These are phyloP conservation scores for Busseola fusca DNA, from an alignment of 2,888 invertebrate species.

Conservation along the genomic window DNA sequence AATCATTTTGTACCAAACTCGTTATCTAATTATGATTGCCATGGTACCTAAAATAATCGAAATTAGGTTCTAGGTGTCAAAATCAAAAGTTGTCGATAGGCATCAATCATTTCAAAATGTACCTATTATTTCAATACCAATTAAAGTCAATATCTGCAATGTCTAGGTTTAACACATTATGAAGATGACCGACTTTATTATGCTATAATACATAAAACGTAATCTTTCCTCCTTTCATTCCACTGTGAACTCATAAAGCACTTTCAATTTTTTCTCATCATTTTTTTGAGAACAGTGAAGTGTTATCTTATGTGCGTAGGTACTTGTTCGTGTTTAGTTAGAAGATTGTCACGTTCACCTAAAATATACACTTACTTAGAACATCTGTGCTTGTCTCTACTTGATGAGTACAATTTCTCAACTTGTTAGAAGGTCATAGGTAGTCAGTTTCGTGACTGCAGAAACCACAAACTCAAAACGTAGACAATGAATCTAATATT, in stretches of 20 bases:
- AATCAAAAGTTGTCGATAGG: not conserved
- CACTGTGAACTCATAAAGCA: constrained; percentile 33
- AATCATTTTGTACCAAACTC: not conserved
- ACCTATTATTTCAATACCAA: constrained; percentile 7
- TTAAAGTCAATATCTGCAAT: constrained; percentile 2
- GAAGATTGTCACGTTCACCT: not conserved
- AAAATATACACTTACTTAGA: not conserved
- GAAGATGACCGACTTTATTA: constrained; percentile 29
- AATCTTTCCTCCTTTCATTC: constrained; percentile 51
- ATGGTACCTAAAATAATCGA: not conserved
- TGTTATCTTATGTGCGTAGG: constrained; percentile 5
- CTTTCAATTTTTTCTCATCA: constrained; percentile 47
- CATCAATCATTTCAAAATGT: constrained; percentile 1
- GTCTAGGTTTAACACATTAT: constrained; percentile 6
- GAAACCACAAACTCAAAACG: not conserved
- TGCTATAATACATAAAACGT: constrained; percentile 17
- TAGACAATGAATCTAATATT: constrained; percentile 10
- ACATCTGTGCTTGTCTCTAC: not conserved
- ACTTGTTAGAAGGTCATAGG: not conserved
- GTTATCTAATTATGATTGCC: not conserved
- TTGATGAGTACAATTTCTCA: not conserved
- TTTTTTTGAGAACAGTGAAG: constrained; percentile 36
- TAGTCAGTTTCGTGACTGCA: constrained; percentile 5
- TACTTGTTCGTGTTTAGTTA: constrained; percentile 12
- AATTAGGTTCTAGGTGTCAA: not conserved